A percentile compares a stretch with the other conserved stretches of the same genome.
phyloP scores from a whole-genome alignment of 2,888 invertebrate genomes.

The Agapetus fuscipes region DNA sequence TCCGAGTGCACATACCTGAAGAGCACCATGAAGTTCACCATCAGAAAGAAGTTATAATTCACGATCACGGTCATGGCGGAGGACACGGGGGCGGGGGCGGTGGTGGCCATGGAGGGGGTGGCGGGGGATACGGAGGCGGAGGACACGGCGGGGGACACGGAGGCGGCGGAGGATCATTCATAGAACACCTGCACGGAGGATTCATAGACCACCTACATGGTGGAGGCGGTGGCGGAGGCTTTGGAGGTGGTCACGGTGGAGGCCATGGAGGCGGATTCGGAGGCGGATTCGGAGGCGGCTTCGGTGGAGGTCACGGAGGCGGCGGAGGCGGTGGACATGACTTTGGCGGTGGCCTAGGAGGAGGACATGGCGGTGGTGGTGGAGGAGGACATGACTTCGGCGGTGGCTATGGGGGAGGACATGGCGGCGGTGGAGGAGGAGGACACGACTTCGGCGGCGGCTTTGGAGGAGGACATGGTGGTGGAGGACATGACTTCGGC shows the following conservation, averaged over 20 bases:
- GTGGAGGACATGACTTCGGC: conserved; percentile 36
- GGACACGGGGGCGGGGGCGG: conserved; percentile 24
- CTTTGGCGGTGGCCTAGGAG: conserved; percentile 22
- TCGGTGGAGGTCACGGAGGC: conserved; percentile 20
- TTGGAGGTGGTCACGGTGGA: conserved; percentile 13
- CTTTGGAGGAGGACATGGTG: conserved; percentile 14
- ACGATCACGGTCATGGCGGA: conserved; percentile 34
- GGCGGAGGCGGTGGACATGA: conserved; percentile 17
- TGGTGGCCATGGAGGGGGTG: conserved; percentile 28
- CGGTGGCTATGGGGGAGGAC: conserved; percentile 24
- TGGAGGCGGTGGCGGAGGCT: conserved; percentile 14
- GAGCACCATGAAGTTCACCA: conserved; percentile 39
- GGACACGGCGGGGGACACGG: conserved; percentile 21
- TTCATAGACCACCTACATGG: conserved; percentile 17
- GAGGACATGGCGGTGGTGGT: conserved; percentile 25
- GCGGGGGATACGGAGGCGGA: conserved; percentile 24
- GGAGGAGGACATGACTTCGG: conserved; percentile 8
- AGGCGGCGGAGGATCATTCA: conserved; percentile 18
- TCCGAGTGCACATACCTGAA: conserved; percentile 46
- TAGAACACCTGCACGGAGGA: conserved; percentile 22
- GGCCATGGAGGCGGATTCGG: conserved; percentile 11
- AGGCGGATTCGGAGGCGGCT: conserved; percentile 15
- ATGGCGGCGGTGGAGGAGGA: conserved; percentile 20
- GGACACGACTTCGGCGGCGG: conserved; percentile 25
- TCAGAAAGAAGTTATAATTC: conserved; percentile 33